Base-by-base conservation (phyloP, 2,888 invertebrate genomes). In the Xylocampa areola region DNA sequence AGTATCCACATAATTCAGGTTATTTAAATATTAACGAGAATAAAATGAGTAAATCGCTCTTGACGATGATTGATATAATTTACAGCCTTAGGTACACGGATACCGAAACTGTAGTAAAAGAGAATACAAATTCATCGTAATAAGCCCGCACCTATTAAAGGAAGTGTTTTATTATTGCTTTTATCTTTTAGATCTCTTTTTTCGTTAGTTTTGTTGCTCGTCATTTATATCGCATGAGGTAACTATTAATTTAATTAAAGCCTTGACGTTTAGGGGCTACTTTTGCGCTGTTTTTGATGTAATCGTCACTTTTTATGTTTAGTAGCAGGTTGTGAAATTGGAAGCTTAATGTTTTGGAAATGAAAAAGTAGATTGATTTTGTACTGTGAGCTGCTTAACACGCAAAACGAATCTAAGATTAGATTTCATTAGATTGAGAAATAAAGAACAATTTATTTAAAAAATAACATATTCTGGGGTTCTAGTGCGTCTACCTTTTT, bases 161-260 rank as follows among this genome's bases (percentile, higher is more conserved):
- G 89, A 92, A 92, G 90, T 90, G 91, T 90, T 93, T 91, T 92
- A 92, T 92, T 92, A 91, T 88, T 86, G 84, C 86, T 84, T 87
- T 89, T 93, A 93, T 94, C 92, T 83, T 86, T 74, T 63, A 82
- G 85, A 92, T 92, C 91, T 86, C 85, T 84, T 80, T 84, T 89
- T 89, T 89, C 80, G 76, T 82, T 73, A 66, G 82, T 88, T 86
- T 82, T 83, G 84, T 85, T 81, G 84, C 87, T 89, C 91, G 90
- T 93, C 93, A 90, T 93, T 93, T 89, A 89, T 92, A 92, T 92
- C 84, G 88, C 88, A 82, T 88, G 87, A 82, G 85, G 82, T 82
- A 78, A 87, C 91, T 89, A 93, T 93, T 93, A 93, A 93, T 93
- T 93, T 89, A 92, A 93, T 93, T 93, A 93, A 85, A 82, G 82